These are phyloP conservation scores for Lasioglossum zephyrum DNA, from an alignment of 2,888 invertebrate genomes.

Conservation along the genomic window DNA sequence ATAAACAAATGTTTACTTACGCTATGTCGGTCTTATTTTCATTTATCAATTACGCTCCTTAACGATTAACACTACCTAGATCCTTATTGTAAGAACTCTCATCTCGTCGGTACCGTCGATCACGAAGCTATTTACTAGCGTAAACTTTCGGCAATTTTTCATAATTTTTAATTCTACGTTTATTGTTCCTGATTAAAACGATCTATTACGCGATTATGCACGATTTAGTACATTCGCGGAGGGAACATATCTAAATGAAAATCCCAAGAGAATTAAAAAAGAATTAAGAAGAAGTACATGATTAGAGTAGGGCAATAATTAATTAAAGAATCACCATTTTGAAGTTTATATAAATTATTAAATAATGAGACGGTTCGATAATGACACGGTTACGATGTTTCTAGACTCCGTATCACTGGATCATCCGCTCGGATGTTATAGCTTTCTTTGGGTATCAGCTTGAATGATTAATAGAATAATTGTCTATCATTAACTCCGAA, in stretches of 20 bases:
- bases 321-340: neutral
- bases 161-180: neutral
- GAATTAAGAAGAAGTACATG: no score
- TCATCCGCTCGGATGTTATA: neutral
- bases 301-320: no score
- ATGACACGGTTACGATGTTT: neutral
- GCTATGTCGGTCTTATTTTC: slow-evolving; percentile 27
- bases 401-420: neutral
- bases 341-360: neutral
- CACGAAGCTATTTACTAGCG: slow-evolving; percentile 7
- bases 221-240: neutral
- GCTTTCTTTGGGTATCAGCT: neutral
- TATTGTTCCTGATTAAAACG: neutral
- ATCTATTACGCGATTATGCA: neutral
- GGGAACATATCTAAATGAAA: neutral
- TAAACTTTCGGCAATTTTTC: neutral
- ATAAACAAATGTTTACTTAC: slow-evolving; percentile 63
- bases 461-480: slow-evolving; percentile 34
- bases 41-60: slow-evolving; percentile 26
- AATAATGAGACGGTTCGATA: neutral
- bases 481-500: slow-evolving; percentile 32
- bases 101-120: slow-evolving; percentile 34
- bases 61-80: slow-evolving; percentile 7
- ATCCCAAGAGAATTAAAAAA: neutral
- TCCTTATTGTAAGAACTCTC: slow-evolving; percentile 13